Evolutionary conservation across 2,113 vertebrate genomes (phyloP), one percentile per base, ranked within the genome.

Genomic region (Beaufortia kweichowensis): DNA sequence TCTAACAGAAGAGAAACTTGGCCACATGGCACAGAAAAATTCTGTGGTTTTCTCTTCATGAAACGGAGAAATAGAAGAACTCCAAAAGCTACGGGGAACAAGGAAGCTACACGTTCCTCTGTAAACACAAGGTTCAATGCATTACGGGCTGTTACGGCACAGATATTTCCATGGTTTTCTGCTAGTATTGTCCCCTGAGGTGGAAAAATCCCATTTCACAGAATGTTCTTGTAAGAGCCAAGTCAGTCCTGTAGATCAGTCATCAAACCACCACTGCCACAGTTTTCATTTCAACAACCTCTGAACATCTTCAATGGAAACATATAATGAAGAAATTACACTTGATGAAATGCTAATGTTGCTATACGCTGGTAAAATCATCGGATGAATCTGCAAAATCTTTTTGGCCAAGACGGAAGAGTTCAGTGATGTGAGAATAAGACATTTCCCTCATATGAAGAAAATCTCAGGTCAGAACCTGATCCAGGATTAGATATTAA

Each of bases 111-210:
- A n/a, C 39, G 21, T 35, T 78, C 56, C 55, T 59, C 11, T 56
- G 29, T 29, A 55, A 55, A 70, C 48, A 24, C 33, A 6, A 59
- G 31, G n/a, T 69, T 31, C 28, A 62, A 70, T 55, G 29, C 67
- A 21, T 35, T 39, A 60, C 1, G 14, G 46, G 39, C 21, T 50
- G 57, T 62, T 59, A 53, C 0, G 33, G n/a, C 10, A 72, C 35
- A 63, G 43, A 55, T 24, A 63, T 41, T 63, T 70, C 76, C 67
- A 71, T 71, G 31, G 39, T 21, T 78, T 70, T 23, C 29, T 53
- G 5, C 10, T 33, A n/a, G 28, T 19, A 43, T 71, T 71, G 23
- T 55, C n/a, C 67, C 26, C 31, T 19, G 23, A 29, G 14, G 11
- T 69, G 41, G 76, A 77, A 35, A n/a, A 59, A 77, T 29, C 12